Percentiles rank a stretch among this genome's conserved stretches.
Conservation (phyloP, 2,797 vertebrate genomes). For the Bradypodion pumilum region DNA sequence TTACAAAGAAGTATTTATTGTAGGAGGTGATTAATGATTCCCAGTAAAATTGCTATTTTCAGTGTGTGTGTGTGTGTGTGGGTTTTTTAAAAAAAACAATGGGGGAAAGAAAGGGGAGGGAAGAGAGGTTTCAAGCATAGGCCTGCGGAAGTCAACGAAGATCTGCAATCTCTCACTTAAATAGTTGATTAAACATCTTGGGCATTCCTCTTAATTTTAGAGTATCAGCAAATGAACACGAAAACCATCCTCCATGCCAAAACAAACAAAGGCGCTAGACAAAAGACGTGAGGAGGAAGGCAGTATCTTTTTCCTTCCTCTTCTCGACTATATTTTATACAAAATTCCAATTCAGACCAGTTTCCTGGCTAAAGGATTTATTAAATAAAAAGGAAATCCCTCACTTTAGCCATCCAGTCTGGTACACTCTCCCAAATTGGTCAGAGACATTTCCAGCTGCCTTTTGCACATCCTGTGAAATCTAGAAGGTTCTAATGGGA, state of each 20-base stretch:
- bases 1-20: constrained; percentile 87
- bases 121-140: constrained; percentile 61
- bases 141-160: constrained; percentile 54
- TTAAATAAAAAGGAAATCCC: constrained; percentile 6
- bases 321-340: constrained; percentile 16
- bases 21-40: constrained; percentile 84
- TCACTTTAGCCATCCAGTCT: constrained; percentile 23
- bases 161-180: constrained; percentile 27
- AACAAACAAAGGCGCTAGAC: constrained; percentile 25
- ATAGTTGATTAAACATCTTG: constrained; percentile 43
- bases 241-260: constrained; percentile 30
- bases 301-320: neutral
- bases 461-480: constrained; percentile 14
- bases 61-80: too few relatives aligned
- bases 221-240: constrained; percentile 4
- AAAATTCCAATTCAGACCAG: neutral
- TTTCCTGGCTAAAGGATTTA: neutral
- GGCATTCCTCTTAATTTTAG: constrained; percentile 41
- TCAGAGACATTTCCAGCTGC: neutral
- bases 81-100: constrained; percentile 76
- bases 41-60: constrained; percentile 81
- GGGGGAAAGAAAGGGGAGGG: constrained; percentile 44
- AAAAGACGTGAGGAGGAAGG: neutral
- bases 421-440: neutral
- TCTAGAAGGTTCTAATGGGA: neutral